Evolutionary conservation across 2,113 vertebrate genomes (phyloP).

Genomic region (Gallinago undulata): DNA sequence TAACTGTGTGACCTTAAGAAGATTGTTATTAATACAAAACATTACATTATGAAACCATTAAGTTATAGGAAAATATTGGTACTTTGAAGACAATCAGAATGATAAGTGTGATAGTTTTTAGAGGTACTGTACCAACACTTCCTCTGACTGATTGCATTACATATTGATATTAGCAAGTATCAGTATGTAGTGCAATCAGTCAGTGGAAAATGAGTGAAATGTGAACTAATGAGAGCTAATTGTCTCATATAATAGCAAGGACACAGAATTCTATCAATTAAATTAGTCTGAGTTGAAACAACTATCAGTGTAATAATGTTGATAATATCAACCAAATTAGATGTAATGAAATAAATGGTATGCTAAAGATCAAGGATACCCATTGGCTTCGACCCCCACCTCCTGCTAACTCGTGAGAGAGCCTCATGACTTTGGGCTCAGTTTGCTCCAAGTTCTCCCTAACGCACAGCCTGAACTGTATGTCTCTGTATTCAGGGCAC

Average conservation of each 20-base stretch:
- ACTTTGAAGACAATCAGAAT: conserved; percentile 80
- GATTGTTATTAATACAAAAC: conserved; percentile 73
- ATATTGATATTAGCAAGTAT: conserved; percentile 82
- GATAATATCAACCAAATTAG: conserved; percentile 83
- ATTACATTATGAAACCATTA: conserved; percentile 75
- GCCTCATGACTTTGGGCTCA: conserved; percentile 55
- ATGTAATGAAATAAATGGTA: conserved; percentile 80
- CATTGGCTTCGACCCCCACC: neutral
- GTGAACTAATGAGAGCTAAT: conserved; percentile 86
- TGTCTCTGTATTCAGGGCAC: neutral
- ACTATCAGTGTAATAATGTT: conserved; percentile 84
- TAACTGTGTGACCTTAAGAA: conserved; percentile 68
- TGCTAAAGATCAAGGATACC: conserved; percentile 67
- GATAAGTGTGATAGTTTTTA: conserved; percentile 76
- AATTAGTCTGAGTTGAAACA: conserved; percentile 85
- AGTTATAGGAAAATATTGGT: conserved; percentile 76
- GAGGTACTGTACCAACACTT: conserved; percentile 71
- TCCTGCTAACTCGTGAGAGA: neutral
- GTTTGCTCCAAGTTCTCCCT: conserved; percentile 1
- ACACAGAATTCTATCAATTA: conserved; percentile 84
- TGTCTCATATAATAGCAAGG: conserved; percentile 82
- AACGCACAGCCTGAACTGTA: neutral
- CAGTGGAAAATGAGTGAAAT: conserved; percentile 82
- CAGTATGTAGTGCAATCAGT: conserved; percentile 81
- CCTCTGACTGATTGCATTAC: conserved; percentile 83